Evolutionary conservation across 1,140 invertebrate genomes (phyloP), one percentile per base, ranked within the genome.

Genomic region (Metopolophium dirhodum): DNA sequence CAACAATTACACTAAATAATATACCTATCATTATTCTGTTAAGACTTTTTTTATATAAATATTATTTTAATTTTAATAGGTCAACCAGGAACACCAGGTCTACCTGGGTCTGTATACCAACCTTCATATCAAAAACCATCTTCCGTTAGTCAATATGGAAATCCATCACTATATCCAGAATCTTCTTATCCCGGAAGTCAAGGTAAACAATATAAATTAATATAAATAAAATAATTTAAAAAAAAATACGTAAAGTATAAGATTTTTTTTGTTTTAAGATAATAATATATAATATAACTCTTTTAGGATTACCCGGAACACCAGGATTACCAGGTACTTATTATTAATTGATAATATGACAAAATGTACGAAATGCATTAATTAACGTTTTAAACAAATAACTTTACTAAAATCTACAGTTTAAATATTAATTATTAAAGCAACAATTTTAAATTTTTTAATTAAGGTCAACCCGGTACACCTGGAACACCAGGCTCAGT

Each of bases 401-500:
- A n/a, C 3, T 30, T 45, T 4, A 20, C n/a, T 86, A 86, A 47
- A 45, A 85, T 41, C 9, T 26, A 45, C 30, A 14, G 4, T 2
- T 45, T 86, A 4, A 86, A 47, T 30, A 86, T 30, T 37, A 41
- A 26, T 30, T 45, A 2, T 30, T n/a, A 45, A 47, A 45, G 3
- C 26, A 26, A 41, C 41, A 14, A 85, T 26, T n/a, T n/a, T 37
- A 51, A 51, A 54, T 26, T 91, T 49, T 77, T 49, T 49, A 37
- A 37, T 18, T 35, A 30, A 93, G 94, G 94, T 87, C 37, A 94
- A 86, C 94, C 94, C 88, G 94, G 95, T 82, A 94, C 94, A 94
- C 94, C 94, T 61, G 94, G 94, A 94, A 90, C 94, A 49, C 94
- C 94, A 93, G 94, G 94, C 85, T 91, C 88, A 83, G 26, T 35